These are phyloP conservation scores for Chaetorhynchus papuensis DNA, from an alignment of 2,113 vertebrate species.

Conservation along the genomic window DNA sequence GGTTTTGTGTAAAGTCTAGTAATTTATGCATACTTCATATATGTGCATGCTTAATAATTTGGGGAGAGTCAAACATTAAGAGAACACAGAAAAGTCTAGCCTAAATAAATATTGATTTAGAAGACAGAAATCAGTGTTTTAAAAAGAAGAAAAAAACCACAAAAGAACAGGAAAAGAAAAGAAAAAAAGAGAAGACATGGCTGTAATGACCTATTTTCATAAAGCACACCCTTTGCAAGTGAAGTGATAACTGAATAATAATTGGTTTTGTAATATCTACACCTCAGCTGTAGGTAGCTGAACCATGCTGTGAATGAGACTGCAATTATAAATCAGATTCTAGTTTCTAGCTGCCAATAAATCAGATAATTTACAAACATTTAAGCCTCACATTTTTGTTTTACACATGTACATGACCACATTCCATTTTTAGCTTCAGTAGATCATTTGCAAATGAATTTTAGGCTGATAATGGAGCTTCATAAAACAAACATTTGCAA, in stretches of 20 bases:
- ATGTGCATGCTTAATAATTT: neutral
- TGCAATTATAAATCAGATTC: neutral
- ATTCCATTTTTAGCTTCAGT: neutral
- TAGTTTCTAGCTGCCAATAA: neutral
- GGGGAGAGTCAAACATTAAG: neutral
- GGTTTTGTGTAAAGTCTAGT: neutral
- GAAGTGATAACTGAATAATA: neutral
- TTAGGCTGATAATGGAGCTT: neutral
- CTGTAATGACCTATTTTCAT: neutral
- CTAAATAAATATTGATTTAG: neutral
- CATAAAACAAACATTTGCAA: neutral
- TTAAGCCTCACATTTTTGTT: neutral
- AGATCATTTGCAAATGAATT: neutral
- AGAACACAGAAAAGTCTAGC: neutral
- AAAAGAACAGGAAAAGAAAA: fast-evolving
- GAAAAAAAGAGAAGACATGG: neutral
- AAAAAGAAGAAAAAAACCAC: neutral
- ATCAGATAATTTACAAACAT: neutral
- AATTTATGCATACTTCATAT: neutral
- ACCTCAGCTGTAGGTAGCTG: neutral
- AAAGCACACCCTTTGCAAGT: neutral
- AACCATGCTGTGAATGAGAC: neutral
- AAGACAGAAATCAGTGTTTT: neutral
- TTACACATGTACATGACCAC: neutral
- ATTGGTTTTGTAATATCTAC: neutral